These are phyloP conservation scores for Pholis gunnellus DNA, from an alignment of 2,113 vertebrate genomes.

Conservation along the genomic window DNA sequence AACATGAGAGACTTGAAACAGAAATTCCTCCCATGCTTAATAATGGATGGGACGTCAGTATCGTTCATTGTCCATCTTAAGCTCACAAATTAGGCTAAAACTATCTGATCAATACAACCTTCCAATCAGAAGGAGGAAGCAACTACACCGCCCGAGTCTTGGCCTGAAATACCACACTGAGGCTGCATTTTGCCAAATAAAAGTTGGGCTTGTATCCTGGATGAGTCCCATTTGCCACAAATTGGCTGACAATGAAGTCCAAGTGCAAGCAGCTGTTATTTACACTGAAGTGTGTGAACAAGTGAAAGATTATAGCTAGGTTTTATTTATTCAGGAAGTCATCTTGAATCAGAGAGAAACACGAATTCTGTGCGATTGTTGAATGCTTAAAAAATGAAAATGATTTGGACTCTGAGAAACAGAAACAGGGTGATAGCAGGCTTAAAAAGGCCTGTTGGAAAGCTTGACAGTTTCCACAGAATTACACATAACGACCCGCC, in stretches of 20 bases:
- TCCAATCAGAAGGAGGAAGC: slow-evolving; percentile 12
- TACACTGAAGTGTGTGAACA: not conserved
- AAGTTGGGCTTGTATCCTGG: slow-evolving; percentile 7
- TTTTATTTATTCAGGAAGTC: not conserved
- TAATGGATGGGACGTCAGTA: not conserved
- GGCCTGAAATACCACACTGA: slow-evolving; percentile 10
- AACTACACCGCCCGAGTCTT: not conserved
- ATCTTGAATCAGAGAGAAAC: not conserved
- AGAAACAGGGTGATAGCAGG: not conserved
- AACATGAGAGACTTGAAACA: slow-evolving; percentile 10
- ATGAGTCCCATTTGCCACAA: slow-evolving; percentile 19
- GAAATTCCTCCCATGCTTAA: not conserved
- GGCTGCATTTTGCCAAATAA: slow-evolving; percentile 23
- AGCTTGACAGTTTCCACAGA: slow-evolving; percentile 17
- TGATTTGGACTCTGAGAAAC: not conserved
- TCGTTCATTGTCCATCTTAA: slow-evolving; percentile 25
- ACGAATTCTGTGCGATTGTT: not conserved
- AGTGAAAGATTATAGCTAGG: not conserved
- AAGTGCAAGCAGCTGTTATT: slow-evolving; percentile 13
- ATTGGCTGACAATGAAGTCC: slow-evolving; percentile 2
- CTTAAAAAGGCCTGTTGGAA: slow-evolving; percentile 23
- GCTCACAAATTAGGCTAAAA: slow-evolving; percentile 39
- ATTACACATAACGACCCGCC: slow-evolving; percentile 24
- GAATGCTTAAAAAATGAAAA: not conserved
- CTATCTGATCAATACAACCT: slow-evolving; percentile 25